These are phyloP conservation scores for Thereva nobilitata DNA, from an alignment of 2,888 invertebrate species.

Conservation along the genomic window DNA sequence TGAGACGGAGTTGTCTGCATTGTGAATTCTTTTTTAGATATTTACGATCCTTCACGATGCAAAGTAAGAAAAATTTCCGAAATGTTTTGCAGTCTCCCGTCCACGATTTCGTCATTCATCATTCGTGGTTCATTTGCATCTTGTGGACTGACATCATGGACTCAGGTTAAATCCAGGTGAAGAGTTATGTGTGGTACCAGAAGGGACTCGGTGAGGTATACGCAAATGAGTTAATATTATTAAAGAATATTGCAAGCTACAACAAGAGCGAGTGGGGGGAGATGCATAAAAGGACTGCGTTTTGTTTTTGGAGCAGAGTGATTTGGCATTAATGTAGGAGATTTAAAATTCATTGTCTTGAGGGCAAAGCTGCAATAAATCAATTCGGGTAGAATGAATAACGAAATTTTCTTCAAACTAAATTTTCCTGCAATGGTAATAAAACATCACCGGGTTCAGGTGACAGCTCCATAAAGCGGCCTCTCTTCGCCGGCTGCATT, in stretches of 20 bases:
- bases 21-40: too few species aligned
- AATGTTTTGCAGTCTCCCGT: slow-evolving; percentile 1
- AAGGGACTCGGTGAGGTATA: neutral
- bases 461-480: neutral
- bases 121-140: slow-evolving; percentile 16
- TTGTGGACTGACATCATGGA: slow-evolving; percentile 1
- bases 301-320: neutral
- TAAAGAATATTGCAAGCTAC: slow-evolving; percentile 4
- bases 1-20: too few species aligned
- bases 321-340: slow-evolving; percentile 7
- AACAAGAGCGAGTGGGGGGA: slow-evolving; percentile 6
- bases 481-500: neutral
- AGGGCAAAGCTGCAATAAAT: slow-evolving; percentile 13
- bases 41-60: too few species aligned
- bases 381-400: slow-evolving; percentile 1
- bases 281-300: slow-evolving; percentile 4
- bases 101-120: slow-evolving; percentile 26
- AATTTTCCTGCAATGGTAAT: neutral
- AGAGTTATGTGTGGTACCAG: neutral
- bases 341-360: slow-evolving; percentile 9
- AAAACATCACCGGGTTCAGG: slow-evolving; percentile 2
- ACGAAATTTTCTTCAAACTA: neutral
- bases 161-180: too few species aligned
- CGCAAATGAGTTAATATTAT: too few species aligned
- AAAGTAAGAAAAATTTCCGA: too few species aligned